phyloP scores from a whole-genome alignment of 2,113 vertebrate species.

The Dascyllus trimaculatus region DNA sequence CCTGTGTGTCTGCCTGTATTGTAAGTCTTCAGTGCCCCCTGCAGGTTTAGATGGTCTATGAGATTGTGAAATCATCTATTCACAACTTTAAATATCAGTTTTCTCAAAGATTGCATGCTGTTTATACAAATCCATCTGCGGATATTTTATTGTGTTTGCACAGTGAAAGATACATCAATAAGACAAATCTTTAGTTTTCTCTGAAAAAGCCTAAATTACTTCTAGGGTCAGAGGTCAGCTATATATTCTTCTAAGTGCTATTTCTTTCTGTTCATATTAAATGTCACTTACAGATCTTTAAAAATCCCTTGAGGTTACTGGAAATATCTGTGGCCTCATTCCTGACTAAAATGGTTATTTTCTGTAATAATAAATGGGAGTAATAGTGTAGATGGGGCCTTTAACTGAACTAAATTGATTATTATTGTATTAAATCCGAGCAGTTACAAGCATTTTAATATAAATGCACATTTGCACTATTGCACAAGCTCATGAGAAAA shows the following conservation, averaged over 20 bases:
- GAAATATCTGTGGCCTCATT: background rate
- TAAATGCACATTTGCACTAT: background rate
- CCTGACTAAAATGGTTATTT: background rate
- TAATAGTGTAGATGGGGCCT: background rate
- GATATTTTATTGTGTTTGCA: background rate
- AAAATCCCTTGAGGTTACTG: background rate
- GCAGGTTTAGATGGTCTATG: slow-evolving; percentile 55
- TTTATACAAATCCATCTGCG: background rate
- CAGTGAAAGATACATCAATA: background rate
- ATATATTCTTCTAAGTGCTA: background rate
- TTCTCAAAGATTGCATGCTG: background rate
- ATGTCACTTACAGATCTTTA: too few species aligned
- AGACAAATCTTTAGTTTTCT: background rate
- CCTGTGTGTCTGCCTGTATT: background rate
- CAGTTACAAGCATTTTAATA: background rate
- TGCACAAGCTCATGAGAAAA: background rate
- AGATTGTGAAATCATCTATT: background rate
- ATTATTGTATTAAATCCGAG: too few species aligned
- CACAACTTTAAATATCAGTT: background rate
- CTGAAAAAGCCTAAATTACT: too few species aligned
- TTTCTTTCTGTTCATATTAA: too few species aligned
- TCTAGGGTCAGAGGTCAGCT: background rate
- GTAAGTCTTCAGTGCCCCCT: slow-evolving; percentile 76
- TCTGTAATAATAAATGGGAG: background rate
- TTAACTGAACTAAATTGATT: too few species aligned